A percentile compares a stretch with the other conserved stretches of the same genome.
Evolutionary conservation across 2,797 vertebrate genomes (phyloP).

Genomic region (Centroberyx gerrardi): DNA sequence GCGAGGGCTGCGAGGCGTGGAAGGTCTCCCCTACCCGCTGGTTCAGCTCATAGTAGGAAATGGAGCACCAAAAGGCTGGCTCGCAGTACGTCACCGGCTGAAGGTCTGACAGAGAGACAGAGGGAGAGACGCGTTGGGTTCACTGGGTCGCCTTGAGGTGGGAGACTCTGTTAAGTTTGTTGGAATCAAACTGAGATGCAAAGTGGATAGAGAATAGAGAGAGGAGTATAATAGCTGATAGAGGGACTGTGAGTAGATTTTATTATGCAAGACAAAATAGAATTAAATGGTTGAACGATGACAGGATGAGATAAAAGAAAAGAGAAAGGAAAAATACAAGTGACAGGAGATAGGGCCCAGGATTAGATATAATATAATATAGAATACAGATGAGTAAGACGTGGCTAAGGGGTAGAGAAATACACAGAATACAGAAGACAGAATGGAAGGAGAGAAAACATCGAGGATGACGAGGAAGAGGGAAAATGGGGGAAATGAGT

Average conservation of each 20-base stretch:
- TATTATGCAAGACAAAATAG: neutral
- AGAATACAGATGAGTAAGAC: constrained; percentile 17
- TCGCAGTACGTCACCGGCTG: constrained; percentile 99
- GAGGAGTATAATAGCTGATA: neutral
- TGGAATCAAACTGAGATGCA: neutral
- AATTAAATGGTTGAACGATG: constrained; percentile 7
- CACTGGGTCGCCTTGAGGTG: neutral
- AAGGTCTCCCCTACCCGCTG: constrained; percentile 99
- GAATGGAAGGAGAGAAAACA: constrained; percentile 4
- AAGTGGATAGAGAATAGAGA: neutral
- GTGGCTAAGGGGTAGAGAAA: constrained; percentile 4
- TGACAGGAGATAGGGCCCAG: constrained; percentile 2
- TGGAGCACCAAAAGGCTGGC: constrained; percentile 99
- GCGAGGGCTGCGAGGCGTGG: constrained; percentile 97
- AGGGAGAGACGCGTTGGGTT: neutral
- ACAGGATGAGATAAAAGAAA: neutral
- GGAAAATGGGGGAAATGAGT: constrained; percentile 28
- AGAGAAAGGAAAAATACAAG: neutral
- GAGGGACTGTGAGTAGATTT: neutral
- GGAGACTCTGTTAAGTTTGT: neutral
- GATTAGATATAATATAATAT: too few relatives aligned
- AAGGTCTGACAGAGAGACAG: constrained; percentile 87
- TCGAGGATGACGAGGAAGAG: constrained; percentile 19
- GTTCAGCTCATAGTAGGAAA: constrained; percentile 99
- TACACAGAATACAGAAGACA: neutral